Base-by-base conservation (phyloP, 2,113 vertebrate species). In the Callithrix jacchus region DNA sequence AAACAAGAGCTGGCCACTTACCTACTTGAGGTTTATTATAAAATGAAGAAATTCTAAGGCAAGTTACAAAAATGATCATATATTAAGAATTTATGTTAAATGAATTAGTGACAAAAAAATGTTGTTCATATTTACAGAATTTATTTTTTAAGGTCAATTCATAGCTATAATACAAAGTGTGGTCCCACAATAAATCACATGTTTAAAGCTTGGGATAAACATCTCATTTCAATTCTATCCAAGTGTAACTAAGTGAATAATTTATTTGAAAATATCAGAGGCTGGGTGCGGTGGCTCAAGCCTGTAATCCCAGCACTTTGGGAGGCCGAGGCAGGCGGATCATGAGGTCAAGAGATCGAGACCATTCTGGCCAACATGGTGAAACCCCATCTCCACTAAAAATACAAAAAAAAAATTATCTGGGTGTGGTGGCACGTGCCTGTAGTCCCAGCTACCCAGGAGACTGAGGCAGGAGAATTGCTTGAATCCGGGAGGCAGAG, bases 211-310 rank as follows among this genome's bases (percentile, higher is more conserved):
- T 2, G 21, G 11, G 18, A 12, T 64, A 2, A 85, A 71, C 9
- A 68, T 42, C 54, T 61, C 56, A 82, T 58, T 40, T 91, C 61
- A 89, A 30, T 70, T 11, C 27, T 74, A 6, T 42, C 54, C 25
- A 66, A 56, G 30, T 94, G 20, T 86, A 89, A 66, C 13, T 37
- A 79, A 74, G 14, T 74, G 42, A 74, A 45, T 80, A 81, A 66
- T 45, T 58, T 92, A 54, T 81, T 96, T 76, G 23, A 81, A 94
- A 96, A 87, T 87, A 80, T 52, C 61, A 45, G 45, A 64, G 71
- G 23, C 45, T 10, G 9, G 45, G 45, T 47, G 2, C 9, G 9
- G 45, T 47, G 45, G 45, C 45, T 47, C 45, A 47, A 47, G 45
- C 45, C 45, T 47, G 45, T 47, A 47, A 47, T 47, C 45, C 45